Conservation (phyloP, 2,113 vertebrate genomes). For the Lepus timidus region DNA sequence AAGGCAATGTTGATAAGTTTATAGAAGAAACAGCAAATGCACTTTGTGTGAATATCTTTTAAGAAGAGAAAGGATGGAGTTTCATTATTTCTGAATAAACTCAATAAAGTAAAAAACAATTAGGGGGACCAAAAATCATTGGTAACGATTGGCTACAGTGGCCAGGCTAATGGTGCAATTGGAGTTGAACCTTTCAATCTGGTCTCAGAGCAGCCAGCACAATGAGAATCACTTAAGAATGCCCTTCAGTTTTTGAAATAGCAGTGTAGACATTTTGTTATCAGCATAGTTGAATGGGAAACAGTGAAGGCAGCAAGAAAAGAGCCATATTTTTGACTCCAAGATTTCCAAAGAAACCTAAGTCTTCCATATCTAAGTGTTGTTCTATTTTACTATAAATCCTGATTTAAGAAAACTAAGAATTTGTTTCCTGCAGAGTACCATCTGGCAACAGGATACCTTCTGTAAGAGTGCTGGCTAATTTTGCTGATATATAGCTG, state of each 20-base stretch:
- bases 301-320: conserved; percentile 68
- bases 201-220: conserved; percentile 14
- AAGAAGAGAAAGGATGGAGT: conserved; percentile 59
- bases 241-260: conserved; percentile 64
- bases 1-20: conserved; percentile 73
- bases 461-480: conserved; percentile 75
- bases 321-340: conserved; percentile 13
- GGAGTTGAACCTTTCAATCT: conserved; percentile 68
- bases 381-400: conserved; percentile 81
- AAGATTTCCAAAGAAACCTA: conserved; percentile 63
- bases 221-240: conserved; percentile 67
- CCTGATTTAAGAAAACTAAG: conserved; percentile 79
- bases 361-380: conserved; percentile 67
- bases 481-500: conserved; percentile 82
- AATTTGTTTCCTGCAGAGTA: conserved; percentile 75
- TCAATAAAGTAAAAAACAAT: conserved; percentile 79
- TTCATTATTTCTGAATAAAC: conserved; percentile 82
- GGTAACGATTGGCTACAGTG: conserved; percentile 72
- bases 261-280: conserved; percentile 57
- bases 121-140: conserved; percentile 75
- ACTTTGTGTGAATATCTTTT: conserved; percentile 64
- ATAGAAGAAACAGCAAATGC: conserved; percentile 68
- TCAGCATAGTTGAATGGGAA: conserved; percentile 70
- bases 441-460: conserved; percentile 81
- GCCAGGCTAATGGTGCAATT: conserved; percentile 75